These are phyloP conservation scores for Verasper variegatus DNA, from an alignment of 2,113 vertebrate species.

Conservation along the genomic window DNA sequence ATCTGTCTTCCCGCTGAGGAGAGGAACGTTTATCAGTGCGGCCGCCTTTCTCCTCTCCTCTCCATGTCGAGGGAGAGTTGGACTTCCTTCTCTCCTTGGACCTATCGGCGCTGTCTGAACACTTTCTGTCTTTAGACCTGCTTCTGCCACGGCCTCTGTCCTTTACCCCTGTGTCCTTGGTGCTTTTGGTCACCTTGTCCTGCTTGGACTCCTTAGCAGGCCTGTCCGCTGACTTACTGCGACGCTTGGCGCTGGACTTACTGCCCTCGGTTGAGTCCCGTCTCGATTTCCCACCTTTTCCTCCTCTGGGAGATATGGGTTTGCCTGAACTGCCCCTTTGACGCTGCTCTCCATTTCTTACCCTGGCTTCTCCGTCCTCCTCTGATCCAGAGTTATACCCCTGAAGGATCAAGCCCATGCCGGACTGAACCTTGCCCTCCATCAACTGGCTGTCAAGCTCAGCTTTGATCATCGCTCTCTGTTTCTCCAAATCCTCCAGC, in stretches of 20 bases:
- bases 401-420: constrained; percentile 98
- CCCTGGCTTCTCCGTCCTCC: constrained; percentile 92
- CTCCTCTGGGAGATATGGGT: constrained; percentile 75
- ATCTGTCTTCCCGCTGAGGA: constrained; percentile 70
- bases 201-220: constrained; percentile 85
- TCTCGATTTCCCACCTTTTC: constrained; percentile 84
- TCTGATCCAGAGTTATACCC: constrained; percentile 98
- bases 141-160: constrained; percentile 81
- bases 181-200: constrained; percentile 88
- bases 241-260: constrained; percentile 88
- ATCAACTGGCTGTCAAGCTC: constrained; percentile 98
- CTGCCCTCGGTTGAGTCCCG: constrained; percentile 86
- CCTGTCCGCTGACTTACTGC: constrained; percentile 89
- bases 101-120: constrained; percentile 86
- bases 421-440: constrained; percentile 98
- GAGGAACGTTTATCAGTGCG: constrained; percentile 77
- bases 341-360: constrained; percentile 90
- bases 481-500: constrained; percentile 97
- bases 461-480: constrained; percentile 97
- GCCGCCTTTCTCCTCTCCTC: constrained; percentile 85
- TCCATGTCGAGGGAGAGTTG: constrained; percentile 80
- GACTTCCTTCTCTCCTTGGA: constrained; percentile 90
- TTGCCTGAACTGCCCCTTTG: constrained; percentile 80
- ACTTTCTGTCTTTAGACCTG: constrained; percentile 90
- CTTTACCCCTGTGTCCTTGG: constrained; percentile 65